A percentile compares a stretch with the other conserved stretches of the same genome.
phyloP scores from a whole-genome alignment of 2,113 vertebrate species.

The Hoplias malabaricus region DNA sequence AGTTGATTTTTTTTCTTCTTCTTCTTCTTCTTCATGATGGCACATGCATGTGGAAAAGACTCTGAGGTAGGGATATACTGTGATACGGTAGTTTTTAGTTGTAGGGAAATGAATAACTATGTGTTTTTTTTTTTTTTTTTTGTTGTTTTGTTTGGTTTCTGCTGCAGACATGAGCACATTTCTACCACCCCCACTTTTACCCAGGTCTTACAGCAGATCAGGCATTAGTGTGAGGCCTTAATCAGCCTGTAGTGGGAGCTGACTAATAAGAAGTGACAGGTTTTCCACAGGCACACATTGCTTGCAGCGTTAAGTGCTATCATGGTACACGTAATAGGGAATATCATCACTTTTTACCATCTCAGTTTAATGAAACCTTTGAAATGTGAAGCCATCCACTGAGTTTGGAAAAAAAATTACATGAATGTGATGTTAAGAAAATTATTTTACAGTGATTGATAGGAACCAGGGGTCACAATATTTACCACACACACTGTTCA shows the following conservation, averaged over 20 bases:
- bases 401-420: no score
- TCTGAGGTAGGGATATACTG: constrained; percentile 27
- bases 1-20: not conserved
- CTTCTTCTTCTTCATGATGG: not conserved
- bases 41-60: constrained; percentile 20
- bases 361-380: no score
- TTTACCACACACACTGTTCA: no score
- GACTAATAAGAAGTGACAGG: constrained; percentile 53
- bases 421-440: no score
- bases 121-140: not conserved
- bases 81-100: not conserved
- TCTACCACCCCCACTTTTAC: not conserved
- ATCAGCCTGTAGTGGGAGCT: constrained; percentile 32
- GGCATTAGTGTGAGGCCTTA: constrained; percentile 48
- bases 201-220: constrained; percentile 44
- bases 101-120: not conserved
- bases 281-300: constrained; percentile 18
- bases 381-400: no score
- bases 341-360: not conserved
- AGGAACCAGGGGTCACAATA: no score
- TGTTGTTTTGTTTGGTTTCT: no score
- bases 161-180: not conserved
- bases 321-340: not conserved
- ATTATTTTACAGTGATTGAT: no score
- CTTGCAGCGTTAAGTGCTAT: not conserved